phyloP scores from a whole-genome alignment of 2,888 invertebrate genomes.

The Latrodectus elegans region DNA sequence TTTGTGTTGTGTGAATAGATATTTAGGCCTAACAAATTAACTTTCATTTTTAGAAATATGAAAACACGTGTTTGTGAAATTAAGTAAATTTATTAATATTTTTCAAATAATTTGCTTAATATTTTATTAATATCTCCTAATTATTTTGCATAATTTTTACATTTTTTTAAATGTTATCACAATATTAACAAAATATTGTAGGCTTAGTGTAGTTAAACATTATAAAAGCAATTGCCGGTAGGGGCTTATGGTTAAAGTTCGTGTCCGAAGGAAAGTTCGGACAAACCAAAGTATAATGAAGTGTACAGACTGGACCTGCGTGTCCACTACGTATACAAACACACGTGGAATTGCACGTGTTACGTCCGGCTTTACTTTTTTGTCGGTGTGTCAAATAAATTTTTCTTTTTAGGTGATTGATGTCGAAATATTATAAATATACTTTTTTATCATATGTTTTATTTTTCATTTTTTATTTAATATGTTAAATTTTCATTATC shows the following conservation, averaged over 20 bases:
- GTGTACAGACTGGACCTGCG: too few relatives aligned
- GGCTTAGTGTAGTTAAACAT: conserved; percentile 36
- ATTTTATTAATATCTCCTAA: too few relatives aligned
- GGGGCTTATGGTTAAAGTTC: conserved; percentile 23
- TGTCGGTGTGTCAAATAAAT: too few relatives aligned
- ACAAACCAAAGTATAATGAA: too few relatives aligned
- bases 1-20: conserved; percentile 60
- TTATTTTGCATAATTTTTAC: background rate
- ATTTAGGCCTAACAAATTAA: conserved; percentile 66
- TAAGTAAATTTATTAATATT: conserved; percentile 5
- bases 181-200: conserved; percentile 48
- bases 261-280: too few relatives aligned
- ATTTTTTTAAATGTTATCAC: background rate
- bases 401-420: too few relatives aligned
- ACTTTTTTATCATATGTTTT: conserved; percentile 56
- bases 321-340: too few relatives aligned
- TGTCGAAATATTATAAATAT: conserved; percentile 38
- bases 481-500: background rate
- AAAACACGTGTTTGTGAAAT: background rate
- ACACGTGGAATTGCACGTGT: too few relatives aligned
- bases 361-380: too few relatives aligned
- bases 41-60: conserved; percentile 13
- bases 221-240: conserved; percentile 45
- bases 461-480: background rate
- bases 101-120: background rate